Evolutionary conservation across 2,113 vertebrate species (phyloP).

Genomic region (Malurus melanocephalus): DNA sequence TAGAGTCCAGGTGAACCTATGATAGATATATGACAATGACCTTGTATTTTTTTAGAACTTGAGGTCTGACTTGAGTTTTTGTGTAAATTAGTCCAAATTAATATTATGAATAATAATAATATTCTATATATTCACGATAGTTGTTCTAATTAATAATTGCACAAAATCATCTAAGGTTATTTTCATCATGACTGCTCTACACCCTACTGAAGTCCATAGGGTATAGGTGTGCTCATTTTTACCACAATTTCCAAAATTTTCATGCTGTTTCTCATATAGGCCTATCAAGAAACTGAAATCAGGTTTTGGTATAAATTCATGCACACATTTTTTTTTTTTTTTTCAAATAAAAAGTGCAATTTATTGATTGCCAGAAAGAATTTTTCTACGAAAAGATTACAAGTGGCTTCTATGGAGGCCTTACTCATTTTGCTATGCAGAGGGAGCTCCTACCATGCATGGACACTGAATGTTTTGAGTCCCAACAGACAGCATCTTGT

Average conservation of each 20-base stretch:
- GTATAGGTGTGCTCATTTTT: not conserved
- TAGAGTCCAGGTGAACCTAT: not conserved
- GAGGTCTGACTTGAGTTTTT: not conserved
- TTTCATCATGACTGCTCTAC: not conserved
- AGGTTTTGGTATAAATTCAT: not conserved
- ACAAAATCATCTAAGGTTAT: not conserved
- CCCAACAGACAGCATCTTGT: slow-evolving; percentile 2
- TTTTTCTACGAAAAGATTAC: not conserved
- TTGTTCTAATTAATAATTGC: not conserved
- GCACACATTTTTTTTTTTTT: not conserved
- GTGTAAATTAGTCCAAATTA: not conserved
- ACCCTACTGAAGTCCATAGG: not conserved
- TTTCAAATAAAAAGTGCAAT: not conserved
- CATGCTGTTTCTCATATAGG: not conserved
- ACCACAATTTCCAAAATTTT: not conserved
- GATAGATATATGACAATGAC: not conserved
- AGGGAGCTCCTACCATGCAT: not conserved
- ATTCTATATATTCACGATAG: not conserved
- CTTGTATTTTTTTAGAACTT: not conserved
- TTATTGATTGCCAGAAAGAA: not conserved
- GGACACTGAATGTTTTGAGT: not conserved
- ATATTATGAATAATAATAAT: not conserved
- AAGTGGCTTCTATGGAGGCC: not conserved
- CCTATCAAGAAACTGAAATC: not conserved
- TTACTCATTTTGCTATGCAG: not conserved